phyloP scores from a whole-genome alignment of 2,113 vertebrate species.

The Origma solitaria region DNA sequence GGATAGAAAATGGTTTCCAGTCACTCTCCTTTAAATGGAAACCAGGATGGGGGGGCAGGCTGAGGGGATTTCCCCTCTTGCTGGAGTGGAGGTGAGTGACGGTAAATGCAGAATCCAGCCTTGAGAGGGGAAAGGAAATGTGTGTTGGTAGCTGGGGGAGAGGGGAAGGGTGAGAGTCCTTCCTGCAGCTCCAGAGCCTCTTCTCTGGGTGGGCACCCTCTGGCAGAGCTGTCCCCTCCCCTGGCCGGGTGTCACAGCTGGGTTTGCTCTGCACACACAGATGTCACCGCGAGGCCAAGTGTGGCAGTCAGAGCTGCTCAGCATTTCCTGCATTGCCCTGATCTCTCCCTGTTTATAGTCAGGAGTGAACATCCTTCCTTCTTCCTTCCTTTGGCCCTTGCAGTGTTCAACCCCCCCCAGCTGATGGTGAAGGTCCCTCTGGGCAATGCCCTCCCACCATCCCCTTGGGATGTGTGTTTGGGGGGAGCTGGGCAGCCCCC shows the following conservation, averaged over 20 bases:
- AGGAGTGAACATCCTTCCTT: not conserved
- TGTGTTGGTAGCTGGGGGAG: not conserved
- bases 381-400: not conserved
- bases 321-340: not conserved
- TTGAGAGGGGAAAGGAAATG: not conserved
- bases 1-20: conserved; percentile 48
- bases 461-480: rapidly evolving
- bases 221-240: not conserved
- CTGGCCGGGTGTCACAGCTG: not conserved
- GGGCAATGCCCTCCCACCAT: rapidly evolving
- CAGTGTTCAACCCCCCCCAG: rapidly evolving
- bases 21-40: not conserved
- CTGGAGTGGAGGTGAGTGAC: not conserved
- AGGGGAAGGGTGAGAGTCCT: not conserved
- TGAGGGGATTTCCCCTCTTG: not conserved
- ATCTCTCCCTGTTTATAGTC: not conserved
- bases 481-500: too few relatives aligned
- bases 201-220: rapidly evolving
- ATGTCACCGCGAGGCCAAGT: rapidly evolving
- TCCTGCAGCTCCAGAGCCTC: not conserved
- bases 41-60: not conserved
- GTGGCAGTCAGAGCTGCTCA: not conserved
- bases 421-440: not conserved
- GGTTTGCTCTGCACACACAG: not conserved
- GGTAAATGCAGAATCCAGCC: not conserved